Conservation (phyloP, 2,888 invertebrate species). For the Drosophila siamana region DNA sequence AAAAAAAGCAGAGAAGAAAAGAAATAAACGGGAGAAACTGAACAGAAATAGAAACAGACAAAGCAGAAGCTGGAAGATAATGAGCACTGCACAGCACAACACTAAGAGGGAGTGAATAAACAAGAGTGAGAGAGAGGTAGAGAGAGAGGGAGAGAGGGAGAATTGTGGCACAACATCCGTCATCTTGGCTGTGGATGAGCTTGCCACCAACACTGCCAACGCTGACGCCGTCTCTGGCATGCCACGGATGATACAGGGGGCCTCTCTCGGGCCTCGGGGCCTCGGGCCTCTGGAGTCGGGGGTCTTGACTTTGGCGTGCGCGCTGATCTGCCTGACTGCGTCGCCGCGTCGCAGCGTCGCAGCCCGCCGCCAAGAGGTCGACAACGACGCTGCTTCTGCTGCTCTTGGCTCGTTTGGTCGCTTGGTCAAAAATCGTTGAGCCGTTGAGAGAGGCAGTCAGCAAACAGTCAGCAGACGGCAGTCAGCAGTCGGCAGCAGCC, state of each 20-base stretch:
- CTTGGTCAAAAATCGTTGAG: conserved; percentile 82
- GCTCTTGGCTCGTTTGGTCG: conserved; percentile 28
- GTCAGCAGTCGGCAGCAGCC: conserved; percentile 20
- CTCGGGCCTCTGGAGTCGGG: neutral
- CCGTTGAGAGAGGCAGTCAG: conserved; percentile 64
- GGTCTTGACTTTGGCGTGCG: conserved; percentile 70
- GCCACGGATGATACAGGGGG: conserved; percentile 35
- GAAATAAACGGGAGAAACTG: conserved; percentile 56
- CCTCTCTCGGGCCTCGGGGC: neutral
- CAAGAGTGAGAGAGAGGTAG: conserved; percentile 17
- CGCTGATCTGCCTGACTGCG: conserved; percentile 79
- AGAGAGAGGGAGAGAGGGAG: conserved; percentile 18
- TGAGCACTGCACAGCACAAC: conserved; percentile 15
- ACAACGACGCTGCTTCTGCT: conserved; percentile 26
- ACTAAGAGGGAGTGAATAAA: conserved; percentile 26
- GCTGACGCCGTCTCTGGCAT: conserved; percentile 27
- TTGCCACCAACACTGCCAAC: conserved; percentile 31
- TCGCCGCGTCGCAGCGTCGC: conserved; percentile 50
- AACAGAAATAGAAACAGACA: conserved; percentile 34
- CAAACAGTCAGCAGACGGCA: conserved; percentile 26
- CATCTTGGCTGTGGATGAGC: conserved; percentile 72
- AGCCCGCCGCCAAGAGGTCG: conserved; percentile 68
- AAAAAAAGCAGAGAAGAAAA: conserved; percentile 29
- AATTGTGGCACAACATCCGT: conserved; percentile 70
- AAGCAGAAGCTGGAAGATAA: conserved; percentile 38